A percentile compares a stretch with the other conserved stretches of the same genome.
phyloP scores from a whole-genome alignment of 2,797 vertebrate species.

The Petrocephalus schoutedeni region DNA sequence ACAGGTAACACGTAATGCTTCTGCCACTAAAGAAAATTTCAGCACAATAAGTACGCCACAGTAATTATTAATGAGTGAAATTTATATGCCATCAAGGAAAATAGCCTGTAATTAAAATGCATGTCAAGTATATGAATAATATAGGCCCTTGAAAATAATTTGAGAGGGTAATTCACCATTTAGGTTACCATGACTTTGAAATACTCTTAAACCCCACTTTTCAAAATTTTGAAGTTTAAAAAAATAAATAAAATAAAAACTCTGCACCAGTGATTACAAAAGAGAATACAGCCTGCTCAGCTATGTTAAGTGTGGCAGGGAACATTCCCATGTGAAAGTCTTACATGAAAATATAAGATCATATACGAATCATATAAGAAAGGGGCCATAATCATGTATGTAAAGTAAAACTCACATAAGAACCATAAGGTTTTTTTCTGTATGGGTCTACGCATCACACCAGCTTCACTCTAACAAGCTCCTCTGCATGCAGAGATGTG shows the following conservation, averaged over 20 bases:
- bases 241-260: background rate
- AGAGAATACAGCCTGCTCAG: background rate
- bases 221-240: background rate
- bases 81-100: background rate
- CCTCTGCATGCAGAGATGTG: background rate
- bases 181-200: background rate
- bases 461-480: no score
- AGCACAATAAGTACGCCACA: background rate
- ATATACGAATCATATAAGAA: no score
- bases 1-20: background rate
- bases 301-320: conserved; percentile 10
- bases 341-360: no score
- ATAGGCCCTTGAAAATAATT: background rate
- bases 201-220: background rate
- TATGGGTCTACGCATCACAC: no score
- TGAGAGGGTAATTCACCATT: background rate
- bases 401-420: no score
- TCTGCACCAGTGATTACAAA: background rate
- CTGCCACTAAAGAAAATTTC: background rate
- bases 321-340: no score
- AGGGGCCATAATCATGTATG: no score
- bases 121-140: background rate
- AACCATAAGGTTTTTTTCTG: no score
- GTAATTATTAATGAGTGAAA: background rate
- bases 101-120: background rate